Conservation (phyloP, 2,797 vertebrate genomes). For the Vultur gryphus region DNA sequence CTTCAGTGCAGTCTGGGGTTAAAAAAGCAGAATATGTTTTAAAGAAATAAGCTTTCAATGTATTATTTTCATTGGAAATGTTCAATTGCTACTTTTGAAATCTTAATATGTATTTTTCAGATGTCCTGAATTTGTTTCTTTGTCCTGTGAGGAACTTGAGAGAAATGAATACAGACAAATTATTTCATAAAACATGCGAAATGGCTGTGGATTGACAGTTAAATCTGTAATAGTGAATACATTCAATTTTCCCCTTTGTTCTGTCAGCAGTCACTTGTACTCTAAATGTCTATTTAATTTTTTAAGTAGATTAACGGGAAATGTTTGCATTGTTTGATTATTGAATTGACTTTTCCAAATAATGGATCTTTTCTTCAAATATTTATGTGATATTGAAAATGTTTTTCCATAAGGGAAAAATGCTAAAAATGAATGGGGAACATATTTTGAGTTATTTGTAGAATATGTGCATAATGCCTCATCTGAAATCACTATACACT, state of each 20-base stretch:
- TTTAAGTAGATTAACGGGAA: conserved; percentile 35
- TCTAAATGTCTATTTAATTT: conserved; percentile 53
- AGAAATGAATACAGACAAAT: conserved; percentile 28
- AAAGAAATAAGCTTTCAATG: background rate
- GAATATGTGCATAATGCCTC: background rate
- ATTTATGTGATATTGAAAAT: conserved; percentile 17
- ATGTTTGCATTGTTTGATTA: conserved; percentile 37
- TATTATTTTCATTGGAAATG: background rate
- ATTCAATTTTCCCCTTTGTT: conserved; percentile 61
- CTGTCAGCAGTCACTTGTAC: conserved; percentile 46
- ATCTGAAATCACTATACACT: conserved; percentile 8
- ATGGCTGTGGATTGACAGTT: conserved; percentile 57
- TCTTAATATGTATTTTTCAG: conserved; percentile 20
- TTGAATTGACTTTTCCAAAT: conserved; percentile 40
- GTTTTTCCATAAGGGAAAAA: conserved; percentile 15
- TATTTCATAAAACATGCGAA: conserved; percentile 40
- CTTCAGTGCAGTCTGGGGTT: background rate
- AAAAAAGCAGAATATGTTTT: background rate
- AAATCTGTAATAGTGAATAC: conserved; percentile 41
- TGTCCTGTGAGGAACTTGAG: conserved; percentile 44
- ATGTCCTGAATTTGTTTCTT: conserved; percentile 42
- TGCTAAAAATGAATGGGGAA: background rate
- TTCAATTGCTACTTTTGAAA: conserved; percentile 7
- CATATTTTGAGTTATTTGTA: conserved; percentile 37
- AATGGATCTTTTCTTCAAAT: conserved; percentile 33